Base-by-base conservation (phyloP, 2,888 invertebrate species). In the Andrena bucephala region DNA sequence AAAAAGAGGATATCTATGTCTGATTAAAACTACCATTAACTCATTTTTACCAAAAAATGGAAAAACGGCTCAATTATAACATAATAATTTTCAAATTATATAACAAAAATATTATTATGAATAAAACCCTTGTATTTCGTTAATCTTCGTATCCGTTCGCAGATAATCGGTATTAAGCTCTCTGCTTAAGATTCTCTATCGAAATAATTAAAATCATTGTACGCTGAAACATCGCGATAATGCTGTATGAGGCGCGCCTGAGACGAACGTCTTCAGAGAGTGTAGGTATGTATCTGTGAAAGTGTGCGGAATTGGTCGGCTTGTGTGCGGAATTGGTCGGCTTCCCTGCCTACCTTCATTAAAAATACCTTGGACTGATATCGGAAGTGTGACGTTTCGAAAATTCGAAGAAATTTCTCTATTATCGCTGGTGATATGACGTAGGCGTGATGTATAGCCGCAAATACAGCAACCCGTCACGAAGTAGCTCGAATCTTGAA, bases 401-500 rank as follows among this genome's bases (percentile, higher is more conserved):
- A 76, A 79, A 52, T 75, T 65, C 79, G 60, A 1, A 36, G 75
- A 84, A 75, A 83, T 75, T 79, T 79, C 62, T 76, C 71, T 73
- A 79, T 69, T 79, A 84, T 84, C 84, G 65, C 60, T 16, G 54
- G 7, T 10, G 69, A 81, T 78, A 73, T 81, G 80, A 87, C 83
- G 77, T 69, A 52, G 75, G 29, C n/a, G 27, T 60, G 67, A 78
- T 66, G 59, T 66, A 59, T 29, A 62, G 69, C 50, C 31, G 36
- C 42, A 24, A 66, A 69, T 76, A 62, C 68, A 76, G 63, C 27
- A 68, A 16, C 72, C n/a, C 52, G 63, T 75, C 76, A 74, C 66
- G 74, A 59, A 66, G 60, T 16, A 68, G 72, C 75, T 68, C n/a
- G 59, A 42, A 48, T 77, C 66, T 63, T 69, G 63, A 36, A 74